These are phyloP conservation scores for Caretta caretta DNA, from an alignment of 2,113 vertebrate species.

Conservation along the genomic window DNA sequence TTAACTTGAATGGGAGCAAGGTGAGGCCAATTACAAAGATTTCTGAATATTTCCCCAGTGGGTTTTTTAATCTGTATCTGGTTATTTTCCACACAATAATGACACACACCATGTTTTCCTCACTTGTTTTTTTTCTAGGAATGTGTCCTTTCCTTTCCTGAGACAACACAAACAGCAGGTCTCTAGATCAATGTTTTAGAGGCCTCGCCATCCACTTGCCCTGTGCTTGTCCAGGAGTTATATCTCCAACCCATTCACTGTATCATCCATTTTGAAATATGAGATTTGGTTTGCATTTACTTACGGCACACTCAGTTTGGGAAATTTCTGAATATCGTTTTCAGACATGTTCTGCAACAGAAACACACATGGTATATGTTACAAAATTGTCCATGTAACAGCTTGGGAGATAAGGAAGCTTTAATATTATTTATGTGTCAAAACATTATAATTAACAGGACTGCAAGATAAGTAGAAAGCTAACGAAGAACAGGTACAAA, in stretches of 20 bases:
- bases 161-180: neutral
- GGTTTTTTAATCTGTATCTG: neutral
- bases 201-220: neutral
- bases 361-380: constrained; percentile 35
- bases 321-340: constrained; percentile 95
- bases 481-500: neutral
- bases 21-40: neutral
- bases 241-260: neutral
- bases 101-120: neutral
- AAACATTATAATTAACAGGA: neutral
- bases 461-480: neutral
- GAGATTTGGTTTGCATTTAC: constrained; percentile 67
- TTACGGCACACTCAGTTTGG: constrained; percentile 93
- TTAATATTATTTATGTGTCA: neutral
- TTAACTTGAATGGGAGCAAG: neutral
- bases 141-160: neutral
- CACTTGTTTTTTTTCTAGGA: neutral
- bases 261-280: neutral
- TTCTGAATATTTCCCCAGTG: neutral
- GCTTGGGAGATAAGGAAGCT: neutral
- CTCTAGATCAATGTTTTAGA: neutral
- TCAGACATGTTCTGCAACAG: constrained; percentile 90
- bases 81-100: neutral
- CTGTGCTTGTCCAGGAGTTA: neutral
- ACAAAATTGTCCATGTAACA: neutral